Percentiles rank a stretch among this genome's conserved stretches.
Conservation (phyloP, 2,797 vertebrate species). For the Nothura maculosa region DNA sequence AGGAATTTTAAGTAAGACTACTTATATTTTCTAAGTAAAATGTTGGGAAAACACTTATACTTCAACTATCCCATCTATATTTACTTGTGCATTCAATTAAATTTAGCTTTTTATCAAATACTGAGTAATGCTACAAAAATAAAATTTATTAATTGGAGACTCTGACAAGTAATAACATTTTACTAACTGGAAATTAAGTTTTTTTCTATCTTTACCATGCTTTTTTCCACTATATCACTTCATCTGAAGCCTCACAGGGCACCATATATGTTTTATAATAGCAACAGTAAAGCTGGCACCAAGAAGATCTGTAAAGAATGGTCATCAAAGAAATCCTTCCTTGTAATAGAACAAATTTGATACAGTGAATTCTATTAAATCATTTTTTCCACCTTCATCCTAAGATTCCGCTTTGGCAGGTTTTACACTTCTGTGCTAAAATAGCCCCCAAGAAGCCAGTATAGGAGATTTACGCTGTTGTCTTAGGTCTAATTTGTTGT, state of each 20-base stretch:
- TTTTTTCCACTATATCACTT: not conserved
- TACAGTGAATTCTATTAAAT: not conserved
- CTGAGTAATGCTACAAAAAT: not conserved
- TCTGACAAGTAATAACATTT: not conserved
- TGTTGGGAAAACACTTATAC: not conserved
- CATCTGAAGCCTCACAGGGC: not conserved
- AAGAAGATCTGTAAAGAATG: not conserved
- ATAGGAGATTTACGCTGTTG: not conserved
- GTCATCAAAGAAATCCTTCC: not conserved
- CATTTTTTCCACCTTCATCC: not conserved
- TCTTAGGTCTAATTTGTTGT: not conserved
- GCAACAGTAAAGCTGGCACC: not conserved
- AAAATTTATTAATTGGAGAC: not conserved
- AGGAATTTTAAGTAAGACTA: not conserved
- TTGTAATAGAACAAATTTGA: not conserved
- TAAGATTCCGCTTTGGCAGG: not conserved
- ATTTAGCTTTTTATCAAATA: not conserved
- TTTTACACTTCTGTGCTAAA: not conserved
- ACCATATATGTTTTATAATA: not conserved
- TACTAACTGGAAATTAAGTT: not conserved
- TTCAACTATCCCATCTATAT: not conserved
- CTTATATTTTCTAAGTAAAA: not conserved
- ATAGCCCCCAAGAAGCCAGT: not conserved
- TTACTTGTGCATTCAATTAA: not conserved
- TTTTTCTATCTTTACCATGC: not conserved